Evolutionary conservation across 2,888 invertebrate genomes (phyloP), one percentile per base, ranked within the genome.

Genomic region (Lepidochrysops patricia): DNA sequence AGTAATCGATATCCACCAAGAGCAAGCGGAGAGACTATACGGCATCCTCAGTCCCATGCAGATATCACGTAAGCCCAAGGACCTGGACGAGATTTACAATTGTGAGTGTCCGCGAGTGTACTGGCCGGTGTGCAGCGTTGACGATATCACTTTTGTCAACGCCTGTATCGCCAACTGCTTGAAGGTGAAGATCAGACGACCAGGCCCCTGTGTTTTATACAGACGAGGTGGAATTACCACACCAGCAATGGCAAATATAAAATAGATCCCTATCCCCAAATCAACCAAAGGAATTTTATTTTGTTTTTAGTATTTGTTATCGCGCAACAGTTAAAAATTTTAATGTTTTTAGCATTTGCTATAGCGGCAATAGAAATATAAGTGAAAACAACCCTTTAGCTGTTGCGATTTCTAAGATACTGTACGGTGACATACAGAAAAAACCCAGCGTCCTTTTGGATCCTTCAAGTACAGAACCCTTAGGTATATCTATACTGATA

Each of bases 21-120:
- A 37, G 5, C 43, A 32, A 0, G 4, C 64, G 0, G n/a, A 63
- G 6, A 58, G 48, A 23, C 48, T 57, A 34, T 66, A 59, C 26
- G 29, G 61, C 13, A 49, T 66, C 1, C 27, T 43, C 1, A 6
- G 57, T 5, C 66, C 65, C 2, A 64, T 57, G 50, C 63, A 63
- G 48, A 49, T 65, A 32, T 37, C 61, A 15, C 59, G 59, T 1
- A 54, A 35, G 23, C 57, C 65, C 1, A 57, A 58, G 6, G 65
- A 66, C 9, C 19, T 65, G n/a, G 61, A 62, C 1, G 5, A 35
- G 0, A 61, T 66, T 13, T 1, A 6, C 0, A 58, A 58, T 7
- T 66, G 66, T 13, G 57, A 64, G n/a, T 77, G 77, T 12, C 76
- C 77, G 0, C 66, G 74, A 9, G 68, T 75, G 0, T 77, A 70